Base-by-base conservation (phyloP, 2,113 vertebrate genomes). In the Cygnus atratus region DNA sequence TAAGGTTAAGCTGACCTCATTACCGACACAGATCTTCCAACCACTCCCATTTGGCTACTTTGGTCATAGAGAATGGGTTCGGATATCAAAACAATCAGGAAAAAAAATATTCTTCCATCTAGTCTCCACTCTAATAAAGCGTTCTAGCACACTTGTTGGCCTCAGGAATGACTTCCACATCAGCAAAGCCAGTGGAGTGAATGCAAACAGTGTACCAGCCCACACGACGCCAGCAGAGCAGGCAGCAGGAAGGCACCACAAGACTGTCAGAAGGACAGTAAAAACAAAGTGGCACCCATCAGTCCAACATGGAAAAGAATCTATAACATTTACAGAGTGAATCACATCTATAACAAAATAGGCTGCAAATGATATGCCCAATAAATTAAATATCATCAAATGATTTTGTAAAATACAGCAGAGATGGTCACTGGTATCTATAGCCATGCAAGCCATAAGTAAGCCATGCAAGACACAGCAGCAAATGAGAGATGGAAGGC, bases 41-140 rank as follows among this genome's bases (percentile, higher is more conserved):
- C 14, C 76, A 12, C 52, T 83, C 9, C 11, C 3, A 6, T 72
- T 50, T 50, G 54, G 5, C 31, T 59, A 20, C 71, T 79, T n/a
- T 72, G 18, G 21, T 55, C 5, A 5, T 2, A 16, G 21, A 83
- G 19, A 18, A 52, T 0, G 2, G 12, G 8, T 29, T 52, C 9
- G 5, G 6, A 6, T 65, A 68, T 20, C 21, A 57, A 84, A 77
- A 37, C 6, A 68, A 58, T 33, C 9, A 44, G 61, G 35, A 31
- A 58, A 74, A 80, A 19, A 5, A 9, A 46, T 11, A 50, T 50
- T 46, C 2, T 35, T 76, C 4, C 11, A 15, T 12, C 4, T 14
- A 76, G 12, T 57, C 8, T 66, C 10, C 57, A 28, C 17, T 72
- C 28, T 68, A 19, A 44, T 3, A 3, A 71, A 33, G 7, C 4